Evolutionary conservation across 2,888 invertebrate genomes (phyloP), one percentile per base, ranked within the genome.

Genomic region (Pristionchus maxplancki): DNA sequence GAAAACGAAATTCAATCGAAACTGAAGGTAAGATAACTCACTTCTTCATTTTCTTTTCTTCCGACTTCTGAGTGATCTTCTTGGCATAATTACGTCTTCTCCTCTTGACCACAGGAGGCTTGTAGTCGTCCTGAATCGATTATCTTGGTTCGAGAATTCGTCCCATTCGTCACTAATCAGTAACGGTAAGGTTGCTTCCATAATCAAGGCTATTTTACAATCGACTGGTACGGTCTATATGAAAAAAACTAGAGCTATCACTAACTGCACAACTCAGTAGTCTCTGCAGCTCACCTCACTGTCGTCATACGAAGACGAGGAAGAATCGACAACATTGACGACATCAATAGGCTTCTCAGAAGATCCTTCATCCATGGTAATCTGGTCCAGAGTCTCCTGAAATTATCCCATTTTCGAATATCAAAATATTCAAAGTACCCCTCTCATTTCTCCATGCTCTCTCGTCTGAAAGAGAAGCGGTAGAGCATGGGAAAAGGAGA

Each of bases 111-210:
- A 48, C 37, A 0, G 78, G 44, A 0, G 78, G 78, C 28, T 48
- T 78, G 78, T 78, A 78, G 28, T 78, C 78, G 28, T 78, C 78
- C 78, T 78, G 44, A 78, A 71, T 37, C 6, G n/a, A n/a, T n/a
- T n/a, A n/a, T 50, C 20, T 9, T 50, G 11, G 50, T 5, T 3
- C n/a, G n/a, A n/a, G n/a, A n/a, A n/a, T n/a, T n/a, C n/a, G n/a
- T n/a, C n/a, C n/a, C n/a, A n/a, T n/a, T n/a, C n/a, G n/a, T n/a
- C n/a, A n/a, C n/a, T n/a, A n/a, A n/a, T n/a, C n/a, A n/a, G n/a
- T n/a, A n/a, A n/a, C n/a, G n/a, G n/a, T n/a, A n/a, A n/a, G n/a
- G n/a, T n/a, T n/a, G n/a, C n/a, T n/a, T n/a, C n/a, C n/a, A n/a
- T n/a, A n/a, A n/a, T n/a, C n/a, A n/a, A n/a, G n/a, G n/a, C n/a